phyloP scores from a whole-genome alignment of 2,113 vertebrate species.

The Damaliscus lunatus region DNA sequence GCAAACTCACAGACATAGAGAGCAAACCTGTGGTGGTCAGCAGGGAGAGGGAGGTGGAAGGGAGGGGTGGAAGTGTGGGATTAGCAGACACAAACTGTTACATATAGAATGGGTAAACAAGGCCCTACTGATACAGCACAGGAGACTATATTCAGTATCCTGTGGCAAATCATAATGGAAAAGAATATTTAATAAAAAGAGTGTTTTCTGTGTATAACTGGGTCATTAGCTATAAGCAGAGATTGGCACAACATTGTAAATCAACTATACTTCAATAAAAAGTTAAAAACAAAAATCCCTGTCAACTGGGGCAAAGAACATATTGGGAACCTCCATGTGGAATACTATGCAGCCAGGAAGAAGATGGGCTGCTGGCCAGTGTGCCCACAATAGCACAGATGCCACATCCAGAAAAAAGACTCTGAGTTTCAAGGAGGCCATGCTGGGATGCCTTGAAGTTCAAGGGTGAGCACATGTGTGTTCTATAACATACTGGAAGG shows the following conservation, averaged over 20 bases:
- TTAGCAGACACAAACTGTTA: not conserved
- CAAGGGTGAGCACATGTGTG: not conserved
- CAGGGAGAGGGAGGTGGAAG: not conserved
- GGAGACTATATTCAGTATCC: not conserved
- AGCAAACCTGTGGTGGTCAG: not conserved
- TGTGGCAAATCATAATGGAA: not conserved
- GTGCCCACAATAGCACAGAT: accelerated
- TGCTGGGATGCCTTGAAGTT: not conserved
- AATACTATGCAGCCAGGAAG: not conserved
- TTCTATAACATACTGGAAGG: too few species aligned
- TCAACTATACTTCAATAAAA: not conserved
- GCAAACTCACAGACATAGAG: not conserved
- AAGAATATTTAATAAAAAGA: not conserved
- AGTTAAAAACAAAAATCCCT: not conserved
- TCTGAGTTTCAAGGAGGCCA: not conserved
- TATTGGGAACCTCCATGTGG: too few species aligned
- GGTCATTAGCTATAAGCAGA: not conserved
- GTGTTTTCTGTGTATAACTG: not conserved
- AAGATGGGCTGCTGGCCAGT: accelerated
- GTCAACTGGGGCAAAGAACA: not conserved
- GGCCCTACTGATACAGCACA: not conserved
- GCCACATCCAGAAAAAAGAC: not conserved
- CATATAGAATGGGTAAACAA: not conserved
- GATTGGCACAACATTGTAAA: not conserved
- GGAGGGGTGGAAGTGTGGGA: not conserved